These are phyloP conservation scores for Pseudorhiza aurosa DNA, from an alignment of 30 jellyfish, hydroid and myxozoan species.

Conservation along the genomic window DNA sequence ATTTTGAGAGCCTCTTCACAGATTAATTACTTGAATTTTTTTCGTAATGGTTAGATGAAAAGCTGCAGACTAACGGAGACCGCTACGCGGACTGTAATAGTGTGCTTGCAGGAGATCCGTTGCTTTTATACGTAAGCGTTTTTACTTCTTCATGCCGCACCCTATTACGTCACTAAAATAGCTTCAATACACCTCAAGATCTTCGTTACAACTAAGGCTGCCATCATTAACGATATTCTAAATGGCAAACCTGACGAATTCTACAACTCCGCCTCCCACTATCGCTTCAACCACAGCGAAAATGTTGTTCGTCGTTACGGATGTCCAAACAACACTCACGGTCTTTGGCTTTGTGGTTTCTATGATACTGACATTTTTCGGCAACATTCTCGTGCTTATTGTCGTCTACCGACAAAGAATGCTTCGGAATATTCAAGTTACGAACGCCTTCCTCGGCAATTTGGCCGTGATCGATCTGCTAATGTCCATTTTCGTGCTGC, in stretches of 20 bases:
- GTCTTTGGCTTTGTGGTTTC: constrained; percentile 52
- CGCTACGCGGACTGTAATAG: too few species aligned
- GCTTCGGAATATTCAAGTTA: constrained; percentile 51
- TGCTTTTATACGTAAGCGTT: too few species aligned
- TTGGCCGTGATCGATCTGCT: constrained; percentile 59
- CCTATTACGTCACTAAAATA: too few species aligned
- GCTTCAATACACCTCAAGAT: too few species aligned
- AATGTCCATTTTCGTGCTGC: constrained; percentile 74
- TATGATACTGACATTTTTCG: constrained; percentile 57
- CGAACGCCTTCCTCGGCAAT: constrained; percentile 65
- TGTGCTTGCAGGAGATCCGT: too few species aligned
- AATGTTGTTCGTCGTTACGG: constrained; percentile 33
- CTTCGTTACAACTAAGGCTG: too few species aligned
- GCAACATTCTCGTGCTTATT: constrained; percentile 52
- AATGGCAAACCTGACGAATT: constrained; percentile 26
- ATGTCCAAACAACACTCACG: constrained; percentile 43
- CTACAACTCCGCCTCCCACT: constrained; percentile 9
- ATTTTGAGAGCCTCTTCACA: too few species aligned
- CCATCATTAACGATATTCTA: too few species aligned
- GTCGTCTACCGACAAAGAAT: constrained; percentile 48
- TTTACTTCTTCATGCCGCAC: too few species aligned
- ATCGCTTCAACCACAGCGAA: constrained; percentile 22
- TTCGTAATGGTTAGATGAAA: too few species aligned
- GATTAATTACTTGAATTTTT: too few species aligned
- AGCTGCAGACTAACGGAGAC: too few species aligned